These are phyloP conservation scores for Pogona vitticeps DNA, from an alignment of 2,113 vertebrate species.

Conservation along the genomic window DNA sequence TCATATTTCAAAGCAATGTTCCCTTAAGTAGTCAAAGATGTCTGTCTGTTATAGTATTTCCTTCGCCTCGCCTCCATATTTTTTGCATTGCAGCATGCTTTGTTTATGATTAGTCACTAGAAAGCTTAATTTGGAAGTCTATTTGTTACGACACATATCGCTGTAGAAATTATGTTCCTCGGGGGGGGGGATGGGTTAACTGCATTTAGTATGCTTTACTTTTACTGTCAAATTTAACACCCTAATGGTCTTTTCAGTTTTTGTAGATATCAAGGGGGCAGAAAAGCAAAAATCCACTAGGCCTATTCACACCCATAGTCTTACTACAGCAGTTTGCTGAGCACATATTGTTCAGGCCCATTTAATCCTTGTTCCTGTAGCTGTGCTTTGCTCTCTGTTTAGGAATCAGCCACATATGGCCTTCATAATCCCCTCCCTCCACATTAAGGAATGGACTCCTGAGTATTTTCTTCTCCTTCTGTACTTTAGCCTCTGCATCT, in stretches of 20 bases:
- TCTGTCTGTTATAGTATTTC: too few relatives aligned
- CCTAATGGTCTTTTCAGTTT: neutral
- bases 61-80: too few relatives aligned
- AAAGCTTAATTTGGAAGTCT: too few relatives aligned
- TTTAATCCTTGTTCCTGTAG: neutral
- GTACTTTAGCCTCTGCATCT: neutral
- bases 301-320: neutral
- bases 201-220: too few relatives aligned
- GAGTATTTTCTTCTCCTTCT: neutral
- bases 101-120: too few relatives aligned
- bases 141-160: too few relatives aligned
- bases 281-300: neutral
- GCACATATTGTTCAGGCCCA: neutral
- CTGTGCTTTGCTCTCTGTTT: neutral
- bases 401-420: neutral
- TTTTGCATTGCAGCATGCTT: too few relatives aligned
- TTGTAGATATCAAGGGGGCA: neutral
- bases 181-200: too few relatives aligned
- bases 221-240: too few relatives aligned
- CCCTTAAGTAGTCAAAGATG: too few relatives aligned
- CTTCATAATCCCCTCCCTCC: neutral
- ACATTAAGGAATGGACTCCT: neutral
- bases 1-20: too few relatives aligned
- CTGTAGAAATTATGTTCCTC: too few relatives aligned
- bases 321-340: neutral